Conservation (phyloP, 2,797 vertebrate genomes). For the Distichodus sexfasciatus region DNA sequence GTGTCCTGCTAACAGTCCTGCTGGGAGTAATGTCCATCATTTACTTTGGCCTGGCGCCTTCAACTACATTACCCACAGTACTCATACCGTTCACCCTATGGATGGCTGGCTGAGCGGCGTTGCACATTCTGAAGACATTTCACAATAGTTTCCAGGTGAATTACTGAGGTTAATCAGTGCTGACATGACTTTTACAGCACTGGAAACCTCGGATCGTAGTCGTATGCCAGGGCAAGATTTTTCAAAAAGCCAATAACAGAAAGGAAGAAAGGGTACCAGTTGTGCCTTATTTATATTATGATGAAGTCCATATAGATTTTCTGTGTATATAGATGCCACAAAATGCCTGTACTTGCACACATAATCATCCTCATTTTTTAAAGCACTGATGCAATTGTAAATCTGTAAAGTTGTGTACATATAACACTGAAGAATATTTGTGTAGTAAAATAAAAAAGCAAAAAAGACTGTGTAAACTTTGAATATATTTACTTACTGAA, state of each 20-base stretch:
- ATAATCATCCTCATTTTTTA: neutral
- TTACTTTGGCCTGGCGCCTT: conserved; percentile 79
- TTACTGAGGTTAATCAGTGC: neutral
- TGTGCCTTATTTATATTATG: neutral
- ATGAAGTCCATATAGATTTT: neutral
- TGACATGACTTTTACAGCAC: conserved; percentile 56
- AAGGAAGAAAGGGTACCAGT: too few relatives aligned
- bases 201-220: neutral
- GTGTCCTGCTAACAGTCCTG: conserved; percentile 72
- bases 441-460: neutral
- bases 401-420: neutral
- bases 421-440: neutral
- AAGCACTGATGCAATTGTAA: neutral
- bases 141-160: conserved; percentile 6
- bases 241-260: too few relatives aligned
- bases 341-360: conserved; percentile 7
- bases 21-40: conserved; percentile 80
- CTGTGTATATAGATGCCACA: neutral
- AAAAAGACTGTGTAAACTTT: neutral
- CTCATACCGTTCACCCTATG: conserved; percentile 87
- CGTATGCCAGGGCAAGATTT: neutral
- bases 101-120: conserved; percentile 84
- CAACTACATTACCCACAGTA: conserved; percentile 82
- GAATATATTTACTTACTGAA: too few relatives aligned
- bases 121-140: neutral